Percentiles rank a stretch among this genome's conserved stretches.
Conservation (phyloP, 1,140 invertebrate genomes). For the Brachionus plicatilis region DNA sequence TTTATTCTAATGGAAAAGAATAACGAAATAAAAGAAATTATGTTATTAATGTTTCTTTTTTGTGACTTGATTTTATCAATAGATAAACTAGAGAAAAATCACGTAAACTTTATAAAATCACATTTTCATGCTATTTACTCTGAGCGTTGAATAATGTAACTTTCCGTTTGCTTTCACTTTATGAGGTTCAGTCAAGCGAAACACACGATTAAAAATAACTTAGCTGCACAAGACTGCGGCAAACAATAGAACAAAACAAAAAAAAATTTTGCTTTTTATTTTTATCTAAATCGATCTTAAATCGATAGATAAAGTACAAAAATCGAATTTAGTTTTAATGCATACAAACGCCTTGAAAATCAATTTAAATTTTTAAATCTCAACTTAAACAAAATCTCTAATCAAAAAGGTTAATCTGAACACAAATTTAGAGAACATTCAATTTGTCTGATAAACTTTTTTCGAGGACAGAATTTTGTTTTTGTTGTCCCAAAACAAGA, state of each 20-base stretch:
- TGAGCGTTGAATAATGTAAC: background rate
- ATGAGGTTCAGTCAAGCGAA: background rate
- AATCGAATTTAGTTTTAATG: background rate
- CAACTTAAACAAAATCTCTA: background rate
- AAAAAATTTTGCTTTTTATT: background rate
- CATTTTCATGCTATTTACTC: background rate
- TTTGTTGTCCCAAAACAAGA: background rate
- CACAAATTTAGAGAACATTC: background rate
- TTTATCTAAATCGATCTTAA: background rate
- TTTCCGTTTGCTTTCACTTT: background rate
- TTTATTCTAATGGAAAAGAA: background rate
- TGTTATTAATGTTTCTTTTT: slow-evolving; percentile 20
- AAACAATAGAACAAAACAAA: background rate
- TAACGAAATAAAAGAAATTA: slow-evolving; percentile 6
- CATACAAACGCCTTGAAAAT: background rate
- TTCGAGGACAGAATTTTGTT: background rate
- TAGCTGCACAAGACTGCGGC: background rate
- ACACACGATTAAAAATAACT: background rate
- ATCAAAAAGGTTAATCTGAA: background rate
- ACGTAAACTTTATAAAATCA: slow-evolving; percentile 33
- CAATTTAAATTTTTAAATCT: background rate
- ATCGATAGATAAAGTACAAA: background rate
- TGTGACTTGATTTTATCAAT: background rate
- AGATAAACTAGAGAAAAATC: background rate
- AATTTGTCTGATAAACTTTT: background rate